These are phyloP conservation scores for Catharus fuscescens DNA, from an alignment of 2,113 vertebrate species.

Conservation along the genomic window DNA sequence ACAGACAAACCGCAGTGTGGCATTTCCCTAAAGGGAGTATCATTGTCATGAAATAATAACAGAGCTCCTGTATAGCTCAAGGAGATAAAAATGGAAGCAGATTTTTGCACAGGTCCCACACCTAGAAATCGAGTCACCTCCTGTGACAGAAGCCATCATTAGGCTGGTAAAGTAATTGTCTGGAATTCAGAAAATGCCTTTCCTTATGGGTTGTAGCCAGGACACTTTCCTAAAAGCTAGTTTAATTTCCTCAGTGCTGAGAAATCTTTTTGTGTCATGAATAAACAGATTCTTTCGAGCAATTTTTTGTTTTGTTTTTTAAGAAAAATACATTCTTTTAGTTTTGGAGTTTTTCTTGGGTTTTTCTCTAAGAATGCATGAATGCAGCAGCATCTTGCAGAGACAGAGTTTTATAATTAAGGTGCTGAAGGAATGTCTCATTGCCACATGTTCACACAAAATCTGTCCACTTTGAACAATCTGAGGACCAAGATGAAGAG, in stretches of 20 bases:
- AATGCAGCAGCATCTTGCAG: not conserved
- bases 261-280: not conserved
- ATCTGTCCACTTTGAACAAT: not conserved
- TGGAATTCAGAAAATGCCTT: not conserved
- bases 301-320: not conserved
- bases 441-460: not conserved
- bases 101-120: not conserved
- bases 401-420: not conserved
- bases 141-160: not conserved
- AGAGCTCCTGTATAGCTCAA: not conserved
- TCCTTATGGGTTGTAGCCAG: not conserved
- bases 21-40: not conserved
- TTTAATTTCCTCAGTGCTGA: not conserved
- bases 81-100: not conserved
- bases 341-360: accelerated
- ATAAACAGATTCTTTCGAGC: not conserved
- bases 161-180: not conserved
- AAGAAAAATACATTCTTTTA: not conserved
- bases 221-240: not conserved
- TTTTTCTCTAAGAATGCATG: not conserved
- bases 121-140: not conserved
- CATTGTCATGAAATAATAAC: not conserved
- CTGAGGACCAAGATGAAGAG: not conserved
- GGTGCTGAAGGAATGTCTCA: not conserved
- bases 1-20: not conserved